Percentiles rank a stretch among this genome's conserved stretches.
phyloP scores from a whole-genome alignment of 2,888 invertebrate genomes.

The Frankliniella intonsa region DNA sequence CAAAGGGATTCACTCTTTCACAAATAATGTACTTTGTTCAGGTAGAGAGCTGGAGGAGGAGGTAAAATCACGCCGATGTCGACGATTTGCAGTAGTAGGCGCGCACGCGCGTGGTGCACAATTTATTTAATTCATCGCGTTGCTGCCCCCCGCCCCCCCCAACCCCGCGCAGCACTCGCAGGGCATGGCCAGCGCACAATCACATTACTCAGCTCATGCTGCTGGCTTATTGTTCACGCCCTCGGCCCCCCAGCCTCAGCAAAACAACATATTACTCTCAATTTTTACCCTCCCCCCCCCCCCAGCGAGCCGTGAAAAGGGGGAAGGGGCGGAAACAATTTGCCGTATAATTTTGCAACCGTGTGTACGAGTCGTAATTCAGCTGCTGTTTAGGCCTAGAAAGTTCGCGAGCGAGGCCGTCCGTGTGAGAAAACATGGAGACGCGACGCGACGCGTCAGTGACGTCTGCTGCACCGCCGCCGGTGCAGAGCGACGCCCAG shows the following conservation, averaged over 20 bases:
- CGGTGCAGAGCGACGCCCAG: too few species aligned
- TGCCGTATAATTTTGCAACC: too few species aligned
- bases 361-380: too few species aligned
- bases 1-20: too few species aligned
- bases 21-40: too few species aligned
- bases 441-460: too few species aligned
- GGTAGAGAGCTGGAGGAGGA: neutral
- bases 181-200: neutral
- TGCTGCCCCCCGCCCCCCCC: neutral
- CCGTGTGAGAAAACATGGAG: too few species aligned
- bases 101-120: neutral
- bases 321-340: too few species aligned
- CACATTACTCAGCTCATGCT: neutral
- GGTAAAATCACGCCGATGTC: neutral
- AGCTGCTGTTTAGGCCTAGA: too few species aligned
- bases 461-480: too few species aligned
- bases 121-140: neutral
- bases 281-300: neutral
- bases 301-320: too few species aligned
- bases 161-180: neutral
- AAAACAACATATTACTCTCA: neutral
- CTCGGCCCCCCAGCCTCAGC: neutral
- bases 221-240: neutral
- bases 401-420: too few species aligned
- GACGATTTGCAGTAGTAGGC: neutral